These are phyloP conservation scores for Xylota segnis DNA, from an alignment of 2,888 invertebrate genomes.

Conservation along the genomic window DNA sequence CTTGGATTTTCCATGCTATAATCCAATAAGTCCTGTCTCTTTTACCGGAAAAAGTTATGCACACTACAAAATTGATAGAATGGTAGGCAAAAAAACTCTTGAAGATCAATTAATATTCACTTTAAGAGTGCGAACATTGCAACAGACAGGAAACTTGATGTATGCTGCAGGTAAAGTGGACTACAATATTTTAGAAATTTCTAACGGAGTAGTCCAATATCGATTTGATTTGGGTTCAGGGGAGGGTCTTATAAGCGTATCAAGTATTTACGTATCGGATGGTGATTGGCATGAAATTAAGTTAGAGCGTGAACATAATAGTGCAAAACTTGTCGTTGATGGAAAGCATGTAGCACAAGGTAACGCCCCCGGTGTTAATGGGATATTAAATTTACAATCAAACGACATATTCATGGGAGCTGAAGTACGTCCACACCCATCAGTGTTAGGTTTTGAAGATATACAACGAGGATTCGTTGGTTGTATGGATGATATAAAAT, in stretches of 20 bases:
- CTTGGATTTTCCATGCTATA: slow-evolving; percentile 90
- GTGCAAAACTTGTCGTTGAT: slow-evolving; percentile 92
- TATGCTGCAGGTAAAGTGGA: slow-evolving; percentile 94
- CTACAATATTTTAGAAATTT: slow-evolving; percentile 94
- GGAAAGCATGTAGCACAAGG: slow-evolving; percentile 90
- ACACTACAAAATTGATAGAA: slow-evolving; percentile 89
- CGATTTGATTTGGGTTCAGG: slow-evolving; percentile 97
- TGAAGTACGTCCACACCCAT: slow-evolving; percentile 91
- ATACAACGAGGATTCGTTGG: slow-evolving; percentile 95
- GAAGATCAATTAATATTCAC: slow-evolving; percentile 93
- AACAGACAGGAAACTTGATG: slow-evolving; percentile 93
- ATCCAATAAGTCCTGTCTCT: slow-evolving; percentile 90
- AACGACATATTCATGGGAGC: slow-evolving; percentile 94
- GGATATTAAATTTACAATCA: slow-evolving; percentile 93
- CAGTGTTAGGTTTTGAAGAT: slow-evolving; percentile 89
- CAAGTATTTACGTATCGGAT: slow-evolving; percentile 91
- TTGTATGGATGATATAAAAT: slow-evolving; percentile 94
- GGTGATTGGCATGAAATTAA: slow-evolving; percentile 93
- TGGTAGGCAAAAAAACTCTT: slow-evolving; percentile 88
- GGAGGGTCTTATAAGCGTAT: slow-evolving; percentile 92
- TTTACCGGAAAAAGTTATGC: slow-evolving; percentile 93
- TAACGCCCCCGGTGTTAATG: slow-evolving; percentile 92
- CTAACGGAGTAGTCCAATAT: slow-evolving; percentile 94
- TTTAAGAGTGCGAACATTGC: slow-evolving; percentile 92
- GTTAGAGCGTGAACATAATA: slow-evolving; percentile 92